Evolutionary conservation across 2,797 vertebrate genomes (phyloP).

Genomic region (Diglossa cyanea): DNA sequence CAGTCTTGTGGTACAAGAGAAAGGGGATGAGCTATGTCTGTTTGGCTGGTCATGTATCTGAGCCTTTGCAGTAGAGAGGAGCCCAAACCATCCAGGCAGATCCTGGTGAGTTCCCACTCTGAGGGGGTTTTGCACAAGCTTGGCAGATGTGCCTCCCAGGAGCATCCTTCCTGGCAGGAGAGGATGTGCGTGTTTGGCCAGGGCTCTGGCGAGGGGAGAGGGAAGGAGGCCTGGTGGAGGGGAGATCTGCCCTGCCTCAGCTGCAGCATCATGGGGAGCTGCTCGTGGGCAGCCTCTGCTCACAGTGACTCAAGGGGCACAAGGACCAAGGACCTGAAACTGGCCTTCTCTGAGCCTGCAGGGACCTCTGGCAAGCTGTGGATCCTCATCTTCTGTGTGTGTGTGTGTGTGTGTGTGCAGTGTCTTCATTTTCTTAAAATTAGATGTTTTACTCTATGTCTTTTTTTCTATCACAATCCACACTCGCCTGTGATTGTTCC

Average conservation of each 20-base stretch:
- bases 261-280: not conserved
- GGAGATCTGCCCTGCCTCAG: not conserved
- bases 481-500: not conserved
- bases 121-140: not conserved
- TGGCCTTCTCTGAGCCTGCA: not conserved
- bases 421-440: not conserved
- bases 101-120: not conserved
- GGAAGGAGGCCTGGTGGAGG: not conserved
- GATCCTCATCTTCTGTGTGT: not conserved
- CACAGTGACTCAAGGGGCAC: rapidly evolving
- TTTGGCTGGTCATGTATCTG: not conserved
- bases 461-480: not conserved
- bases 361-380: not conserved
- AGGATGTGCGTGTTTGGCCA: rapidly evolving
- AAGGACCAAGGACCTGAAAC: not conserved
- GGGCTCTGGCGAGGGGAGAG: not conserved
- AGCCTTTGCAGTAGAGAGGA: not conserved
- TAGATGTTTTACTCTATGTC: not conserved
- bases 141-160: not conserved
- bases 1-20: rapidly evolving
- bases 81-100: not conserved
- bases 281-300: not conserved
- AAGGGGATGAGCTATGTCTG: not conserved
- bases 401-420: rapidly evolving
- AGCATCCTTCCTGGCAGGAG: not conserved